phyloP scores from a whole-genome alignment of 2,113 vertebrate genomes.

The Speoplatyrhinus poulsoni region DNA sequence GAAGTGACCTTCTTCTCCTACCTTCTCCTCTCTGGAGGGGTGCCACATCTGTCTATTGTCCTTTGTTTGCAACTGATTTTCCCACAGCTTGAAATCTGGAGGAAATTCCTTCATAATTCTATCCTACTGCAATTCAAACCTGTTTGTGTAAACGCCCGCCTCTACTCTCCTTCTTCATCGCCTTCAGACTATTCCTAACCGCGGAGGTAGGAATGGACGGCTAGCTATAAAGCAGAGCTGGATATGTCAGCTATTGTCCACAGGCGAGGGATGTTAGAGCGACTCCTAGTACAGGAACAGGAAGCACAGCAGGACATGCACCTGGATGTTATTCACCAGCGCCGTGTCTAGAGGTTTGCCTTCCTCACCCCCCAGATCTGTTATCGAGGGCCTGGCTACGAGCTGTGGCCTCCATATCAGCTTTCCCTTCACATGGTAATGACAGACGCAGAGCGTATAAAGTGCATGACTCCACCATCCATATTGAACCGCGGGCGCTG shows the following conservation, averaged over 20 bases:
- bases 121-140: slow-evolving; percentile 43
- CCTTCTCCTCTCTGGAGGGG: slow-evolving; percentile 29
- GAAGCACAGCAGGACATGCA: slow-evolving; percentile 9
- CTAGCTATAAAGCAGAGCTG: slow-evolving; percentile 1
- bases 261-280: neutral
- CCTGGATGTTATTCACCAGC: slow-evolving; percentile 13
- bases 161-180: slow-evolving; percentile 11
- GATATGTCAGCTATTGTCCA: neutral
- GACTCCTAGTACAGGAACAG: neutral
- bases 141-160: slow-evolving; percentile 19
- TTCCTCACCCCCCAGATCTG: slow-evolving; percentile 12
- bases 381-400: slow-evolving; percentile 17
- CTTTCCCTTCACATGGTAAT: slow-evolving; percentile 6
- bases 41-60: slow-evolving; percentile 68
- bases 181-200: slow-evolving; percentile 3
- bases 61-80: slow-evolving; percentile 50
- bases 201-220: slow-evolving; percentile 13
- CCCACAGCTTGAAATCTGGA: slow-evolving; percentile 50
- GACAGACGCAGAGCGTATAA: slow-evolving; percentile 27
- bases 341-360: slow-evolving; percentile 27
- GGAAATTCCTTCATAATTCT: slow-evolving; percentile 55
- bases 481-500: slow-evolving; percentile 13
- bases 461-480: neutral
- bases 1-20: slow-evolving; percentile 38
- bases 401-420: neutral